Conservation (phyloP, 2,797 vertebrate genomes). For the Nasua narica region DNA sequence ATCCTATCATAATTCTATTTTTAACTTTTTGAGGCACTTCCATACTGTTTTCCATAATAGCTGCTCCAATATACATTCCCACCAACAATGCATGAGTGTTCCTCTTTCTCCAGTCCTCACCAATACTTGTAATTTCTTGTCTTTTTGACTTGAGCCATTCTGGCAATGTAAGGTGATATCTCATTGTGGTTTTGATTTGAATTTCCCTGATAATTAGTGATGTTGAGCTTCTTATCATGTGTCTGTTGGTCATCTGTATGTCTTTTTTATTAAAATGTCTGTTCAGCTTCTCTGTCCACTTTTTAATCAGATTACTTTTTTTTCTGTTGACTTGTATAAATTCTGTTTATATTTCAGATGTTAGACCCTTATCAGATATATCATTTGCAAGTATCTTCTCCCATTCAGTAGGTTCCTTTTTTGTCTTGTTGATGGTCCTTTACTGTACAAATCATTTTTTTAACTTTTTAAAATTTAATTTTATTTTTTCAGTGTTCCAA, state of each 20-base stretch:
- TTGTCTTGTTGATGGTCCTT: not conserved
- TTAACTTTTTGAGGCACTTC: not conserved
- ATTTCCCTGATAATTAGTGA: not conserved
- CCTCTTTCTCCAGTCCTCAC: not conserved
- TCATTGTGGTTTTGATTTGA: not conserved
- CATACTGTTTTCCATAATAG: not conserved
- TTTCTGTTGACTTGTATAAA: no score
- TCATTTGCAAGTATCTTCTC: not conserved
- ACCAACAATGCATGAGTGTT: not conserved
- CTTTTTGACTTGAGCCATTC: not conserved
- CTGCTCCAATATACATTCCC: not conserved
- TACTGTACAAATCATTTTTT: no score
- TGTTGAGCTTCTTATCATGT: not conserved
- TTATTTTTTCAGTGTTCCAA: no score
- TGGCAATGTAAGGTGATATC: not conserved
- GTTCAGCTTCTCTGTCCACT: not conserved
- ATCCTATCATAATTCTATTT: not conserved
- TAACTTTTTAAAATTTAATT: no score
- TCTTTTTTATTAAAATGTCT: not conserved
- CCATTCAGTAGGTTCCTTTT: not conserved
- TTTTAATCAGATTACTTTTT: not conserved
- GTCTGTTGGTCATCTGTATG: not conserved
- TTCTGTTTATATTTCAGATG: no score
- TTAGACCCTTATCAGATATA: no score
- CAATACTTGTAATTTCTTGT: not conserved